A percentile compares a stretch with the other conserved stretches of the same genome.
These are phyloP conservation scores for Podocnemis expansa DNA, from an alignment of 2,113 vertebrate genomes.

Conservation along the genomic window DNA sequence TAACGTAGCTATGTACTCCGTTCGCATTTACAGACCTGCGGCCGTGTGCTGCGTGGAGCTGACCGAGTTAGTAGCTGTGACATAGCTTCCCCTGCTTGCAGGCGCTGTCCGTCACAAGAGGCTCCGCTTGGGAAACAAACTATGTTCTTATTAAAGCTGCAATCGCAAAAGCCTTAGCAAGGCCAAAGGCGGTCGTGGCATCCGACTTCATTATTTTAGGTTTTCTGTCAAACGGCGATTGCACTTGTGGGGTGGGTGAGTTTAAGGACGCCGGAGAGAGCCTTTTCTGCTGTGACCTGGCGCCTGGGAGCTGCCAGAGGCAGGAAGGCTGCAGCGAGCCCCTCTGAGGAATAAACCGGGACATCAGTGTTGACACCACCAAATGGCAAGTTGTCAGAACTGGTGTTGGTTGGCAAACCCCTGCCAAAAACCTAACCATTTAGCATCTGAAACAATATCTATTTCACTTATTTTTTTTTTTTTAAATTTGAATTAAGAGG, in stretches of 20 bases:
- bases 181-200: too few species aligned
- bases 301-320: constrained; percentile 25
- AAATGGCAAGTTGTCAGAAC: constrained; percentile 50
- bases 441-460: neutral
- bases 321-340: constrained; percentile 44
- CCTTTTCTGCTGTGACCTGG: neutral
- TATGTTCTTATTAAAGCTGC: neutral
- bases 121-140: neutral
- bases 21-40: neutral
- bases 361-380: constrained; percentile 39
- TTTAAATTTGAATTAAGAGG: neutral
- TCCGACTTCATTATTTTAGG: neutral
- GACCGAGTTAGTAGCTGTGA: neutral
- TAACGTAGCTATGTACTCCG: neutral
- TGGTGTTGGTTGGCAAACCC: constrained; percentile 52
- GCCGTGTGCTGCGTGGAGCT: neutral
- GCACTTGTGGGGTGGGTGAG: neutral
- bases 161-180: too few species aligned
- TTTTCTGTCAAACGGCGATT: neutral
- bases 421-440: constrained; percentile 13
- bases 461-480: neutral
- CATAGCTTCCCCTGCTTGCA: neutral
- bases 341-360: constrained; percentile 42
- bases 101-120: neutral
- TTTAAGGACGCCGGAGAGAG: neutral